A percentile compares a stretch with the other conserved stretches of the same genome.
These are phyloP conservation scores for Carapus acus DNA, from an alignment of 2,797 vertebrate genomes.

Conservation along the genomic window DNA sequence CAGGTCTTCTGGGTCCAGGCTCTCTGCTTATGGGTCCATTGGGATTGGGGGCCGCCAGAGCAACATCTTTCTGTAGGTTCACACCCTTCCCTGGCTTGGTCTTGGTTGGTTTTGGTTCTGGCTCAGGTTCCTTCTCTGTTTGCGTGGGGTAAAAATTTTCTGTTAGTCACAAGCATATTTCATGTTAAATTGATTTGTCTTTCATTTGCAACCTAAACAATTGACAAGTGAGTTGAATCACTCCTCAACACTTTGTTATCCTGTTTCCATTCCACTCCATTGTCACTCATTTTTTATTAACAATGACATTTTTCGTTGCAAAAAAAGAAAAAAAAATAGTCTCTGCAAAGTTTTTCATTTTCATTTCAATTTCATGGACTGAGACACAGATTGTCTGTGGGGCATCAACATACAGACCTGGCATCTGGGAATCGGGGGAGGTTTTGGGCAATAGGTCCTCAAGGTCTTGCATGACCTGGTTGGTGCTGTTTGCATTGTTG, in stretches of 20 bases:
- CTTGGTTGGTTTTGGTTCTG: conserved; percentile 54
- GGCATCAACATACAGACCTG: conserved; percentile 43
- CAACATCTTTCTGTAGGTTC: conserved; percentile 61
- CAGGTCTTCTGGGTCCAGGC: conserved; percentile 36
- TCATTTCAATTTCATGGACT: no score
- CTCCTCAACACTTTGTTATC: no score
- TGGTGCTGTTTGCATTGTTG: conserved; percentile 81
- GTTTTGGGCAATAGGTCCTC: conserved; percentile 76
- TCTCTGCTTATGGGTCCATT: conserved; percentile 61
- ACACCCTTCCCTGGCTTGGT: conserved; percentile 63
- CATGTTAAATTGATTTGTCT: no score
- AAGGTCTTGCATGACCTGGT: conserved; percentile 78
- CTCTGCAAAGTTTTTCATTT: no score
- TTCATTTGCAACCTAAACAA: no score
- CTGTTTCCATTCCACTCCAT: no score
- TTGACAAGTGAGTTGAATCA: no score
- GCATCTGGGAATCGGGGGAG: conserved; percentile 48
- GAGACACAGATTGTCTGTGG: no score
- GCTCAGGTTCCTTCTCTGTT: conserved; percentile 61
- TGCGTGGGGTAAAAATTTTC: not conserved
- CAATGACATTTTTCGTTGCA: no score
- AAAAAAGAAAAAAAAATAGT: no score
- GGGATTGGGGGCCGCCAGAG: conserved; percentile 54
- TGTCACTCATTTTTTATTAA: no score
- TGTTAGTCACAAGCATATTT: no score